These are phyloP conservation scores for Cricetomys ansorgei DNA, from an alignment of 2,113 vertebrate species.

Conservation along the genomic window DNA sequence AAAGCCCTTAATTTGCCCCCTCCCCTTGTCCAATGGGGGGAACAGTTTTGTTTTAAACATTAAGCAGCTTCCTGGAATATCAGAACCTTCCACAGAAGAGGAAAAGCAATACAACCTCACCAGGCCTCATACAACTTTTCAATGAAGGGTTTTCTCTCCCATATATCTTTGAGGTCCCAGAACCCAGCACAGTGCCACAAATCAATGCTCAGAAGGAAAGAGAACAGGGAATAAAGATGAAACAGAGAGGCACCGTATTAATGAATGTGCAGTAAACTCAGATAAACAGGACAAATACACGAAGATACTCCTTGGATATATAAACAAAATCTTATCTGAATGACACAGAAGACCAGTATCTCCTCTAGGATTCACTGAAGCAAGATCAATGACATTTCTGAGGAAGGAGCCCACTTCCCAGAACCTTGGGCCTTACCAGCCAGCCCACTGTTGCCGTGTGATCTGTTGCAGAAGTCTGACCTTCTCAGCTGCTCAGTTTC, in stretches of 20 bases:
- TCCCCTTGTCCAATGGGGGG: not conserved
- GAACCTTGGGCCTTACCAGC: not conserved
- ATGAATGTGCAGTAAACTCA: not conserved
- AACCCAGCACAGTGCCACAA: not conserved
- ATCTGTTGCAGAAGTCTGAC: not conserved
- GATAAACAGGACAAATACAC: not conserved
- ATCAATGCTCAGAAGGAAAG: not conserved
- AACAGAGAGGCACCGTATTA: not conserved
- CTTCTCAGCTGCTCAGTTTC: not conserved
- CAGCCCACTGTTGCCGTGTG: conserved; percentile 22
- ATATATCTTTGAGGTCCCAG: not conserved
- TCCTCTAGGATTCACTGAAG: not conserved
- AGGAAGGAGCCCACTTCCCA: not conserved
- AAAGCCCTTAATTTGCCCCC: not conserved
- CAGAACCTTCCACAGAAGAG: not conserved
- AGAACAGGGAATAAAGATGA: not conserved
- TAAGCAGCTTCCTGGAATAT: not conserved
- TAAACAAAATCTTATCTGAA: not conserved
- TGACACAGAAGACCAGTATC: not conserved
- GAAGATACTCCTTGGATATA: not conserved
- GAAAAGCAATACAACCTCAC: not conserved
- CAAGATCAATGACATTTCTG: not conserved
- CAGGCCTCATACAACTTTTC: not conserved
- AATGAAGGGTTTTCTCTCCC: not conserved
- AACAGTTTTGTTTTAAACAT: not conserved